Percentiles rank a stretch among this genome's conserved stretches.
Evolutionary conservation across 2,797 vertebrate species (phyloP).

Genomic region (Pseudochirops cupreus): DNA sequence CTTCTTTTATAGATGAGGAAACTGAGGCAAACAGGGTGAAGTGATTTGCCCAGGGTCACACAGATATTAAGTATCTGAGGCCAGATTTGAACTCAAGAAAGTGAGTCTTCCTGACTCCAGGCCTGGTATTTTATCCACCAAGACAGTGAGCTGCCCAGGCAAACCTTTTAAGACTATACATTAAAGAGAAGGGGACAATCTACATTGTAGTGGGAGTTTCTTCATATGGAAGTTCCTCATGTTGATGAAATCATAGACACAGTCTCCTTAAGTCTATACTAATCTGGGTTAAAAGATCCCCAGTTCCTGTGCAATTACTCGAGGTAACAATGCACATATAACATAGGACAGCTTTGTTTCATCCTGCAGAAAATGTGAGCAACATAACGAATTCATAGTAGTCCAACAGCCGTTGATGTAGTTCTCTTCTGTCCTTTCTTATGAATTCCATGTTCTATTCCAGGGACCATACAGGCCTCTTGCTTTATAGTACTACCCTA

Average conservation of each 20-base stretch:
- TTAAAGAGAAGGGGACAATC: not conserved
- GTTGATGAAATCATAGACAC: not conserved
- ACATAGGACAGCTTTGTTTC: not conserved
- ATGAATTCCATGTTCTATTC: not conserved
- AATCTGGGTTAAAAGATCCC: not conserved
- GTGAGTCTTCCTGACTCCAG: not conserved
- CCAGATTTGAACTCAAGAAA: not conserved
- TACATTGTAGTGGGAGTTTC: not conserved
- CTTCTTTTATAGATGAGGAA: not conserved
- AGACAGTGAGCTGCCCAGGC: not conserved
- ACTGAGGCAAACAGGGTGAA: not conserved
- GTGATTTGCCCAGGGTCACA: not conserved
- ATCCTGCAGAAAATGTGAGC: not conserved
- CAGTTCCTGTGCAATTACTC: not conserved
- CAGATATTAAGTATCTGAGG: not conserved
- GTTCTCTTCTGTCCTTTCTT: not conserved
- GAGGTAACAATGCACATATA: not conserved
- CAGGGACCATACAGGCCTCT: not conserved
- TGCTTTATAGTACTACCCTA: not conserved
- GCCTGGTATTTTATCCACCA: not conserved
- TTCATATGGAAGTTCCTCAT: not conserved
- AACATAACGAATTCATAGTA: not conserved
- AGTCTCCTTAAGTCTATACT: not conserved
- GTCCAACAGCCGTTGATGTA: not conserved
- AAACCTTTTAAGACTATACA: not conserved